Evolutionary conservation across 2,797 vertebrate species (phyloP).

Genomic region (Rhynchonycteris naso): DNA sequence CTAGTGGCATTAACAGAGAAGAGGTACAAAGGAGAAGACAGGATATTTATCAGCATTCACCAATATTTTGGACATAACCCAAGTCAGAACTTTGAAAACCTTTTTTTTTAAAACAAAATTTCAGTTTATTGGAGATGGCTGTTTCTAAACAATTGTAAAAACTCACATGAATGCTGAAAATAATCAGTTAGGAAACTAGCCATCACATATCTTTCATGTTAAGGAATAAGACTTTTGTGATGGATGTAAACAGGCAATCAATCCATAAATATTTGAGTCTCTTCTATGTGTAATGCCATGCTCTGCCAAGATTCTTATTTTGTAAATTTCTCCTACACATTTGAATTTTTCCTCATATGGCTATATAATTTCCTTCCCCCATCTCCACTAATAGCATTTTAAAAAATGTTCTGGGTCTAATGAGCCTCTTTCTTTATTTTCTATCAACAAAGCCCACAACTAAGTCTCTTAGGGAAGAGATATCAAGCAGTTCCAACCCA

Average conservation of each 20-base stretch:
- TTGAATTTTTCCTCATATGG: background rate
- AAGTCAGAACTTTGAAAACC: conserved; percentile 48
- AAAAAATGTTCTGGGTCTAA: background rate
- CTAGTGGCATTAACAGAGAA: background rate
- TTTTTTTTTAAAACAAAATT: conserved; percentile 48
- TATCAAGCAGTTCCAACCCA: background rate
- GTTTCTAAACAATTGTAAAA: conserved; percentile 68
- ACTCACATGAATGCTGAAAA: conserved; percentile 53
- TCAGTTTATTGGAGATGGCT: conserved; percentile 47
- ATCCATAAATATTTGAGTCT: conserved; percentile 60
- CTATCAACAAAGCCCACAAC: background rate
- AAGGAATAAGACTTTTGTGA: conserved; percentile 54
- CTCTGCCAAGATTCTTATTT: conserved; percentile 44
- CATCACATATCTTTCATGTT: conserved; percentile 45
- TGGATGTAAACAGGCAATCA: conserved; percentile 61
- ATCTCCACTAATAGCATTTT: background rate
- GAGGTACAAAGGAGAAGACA: background rate
- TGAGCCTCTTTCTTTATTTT: conserved; percentile 8
- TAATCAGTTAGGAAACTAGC: conserved; percentile 63
- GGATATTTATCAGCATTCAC: background rate
- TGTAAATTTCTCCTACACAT: conserved; percentile 23
- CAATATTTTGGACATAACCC: background rate
- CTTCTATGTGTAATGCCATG: conserved; percentile 39
- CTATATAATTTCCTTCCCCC: background rate
- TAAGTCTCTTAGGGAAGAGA: conserved; percentile 35